Evolutionary conservation across 2,888 invertebrate species (phyloP).

Genomic region (Anorthoa munda): DNA sequence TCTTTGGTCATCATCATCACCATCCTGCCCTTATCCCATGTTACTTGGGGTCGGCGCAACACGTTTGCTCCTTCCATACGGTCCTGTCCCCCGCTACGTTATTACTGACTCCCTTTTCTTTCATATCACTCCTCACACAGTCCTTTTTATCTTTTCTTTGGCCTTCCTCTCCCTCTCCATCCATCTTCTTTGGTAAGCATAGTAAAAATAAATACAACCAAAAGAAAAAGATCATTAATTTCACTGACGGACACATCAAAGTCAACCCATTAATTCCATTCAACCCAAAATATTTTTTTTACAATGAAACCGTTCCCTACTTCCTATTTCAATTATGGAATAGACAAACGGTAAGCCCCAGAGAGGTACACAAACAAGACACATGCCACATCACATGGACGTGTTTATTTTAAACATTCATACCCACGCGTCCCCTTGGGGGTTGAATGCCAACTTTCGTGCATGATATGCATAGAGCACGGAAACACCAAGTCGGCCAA

Average conservation of each 20-base stretch:
- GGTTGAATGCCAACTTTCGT: slow-evolving; percentile 1
- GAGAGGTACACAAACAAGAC: slow-evolving; percentile 23
- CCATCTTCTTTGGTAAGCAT: no score
- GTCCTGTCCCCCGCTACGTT: no score
- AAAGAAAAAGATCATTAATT: background rate
- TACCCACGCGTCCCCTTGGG: background rate
- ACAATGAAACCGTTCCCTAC: background rate
- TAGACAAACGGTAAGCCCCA: background rate
- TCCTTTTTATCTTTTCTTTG: no score
- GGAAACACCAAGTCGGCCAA: background rate
- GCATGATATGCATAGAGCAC: slow-evolving; percentile 3
- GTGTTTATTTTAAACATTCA: slow-evolving; percentile 38
- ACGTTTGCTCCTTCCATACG: no score
- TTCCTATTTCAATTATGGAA: slow-evolving; percentile 23
- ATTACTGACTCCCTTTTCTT: no score
- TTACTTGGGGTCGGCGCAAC: no score
- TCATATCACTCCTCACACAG: no score
- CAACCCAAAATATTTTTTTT: background rate
- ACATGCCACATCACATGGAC: slow-evolving; percentile 2
- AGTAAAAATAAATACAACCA: background rate
- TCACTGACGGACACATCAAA: background rate
- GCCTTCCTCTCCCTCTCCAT: no score
- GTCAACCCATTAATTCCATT: background rate
- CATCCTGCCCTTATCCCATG: no score
- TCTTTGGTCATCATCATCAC: no score